Base-by-base conservation (phyloP, 2,888 invertebrate genomes). In the Incurvaria masculella region DNA sequence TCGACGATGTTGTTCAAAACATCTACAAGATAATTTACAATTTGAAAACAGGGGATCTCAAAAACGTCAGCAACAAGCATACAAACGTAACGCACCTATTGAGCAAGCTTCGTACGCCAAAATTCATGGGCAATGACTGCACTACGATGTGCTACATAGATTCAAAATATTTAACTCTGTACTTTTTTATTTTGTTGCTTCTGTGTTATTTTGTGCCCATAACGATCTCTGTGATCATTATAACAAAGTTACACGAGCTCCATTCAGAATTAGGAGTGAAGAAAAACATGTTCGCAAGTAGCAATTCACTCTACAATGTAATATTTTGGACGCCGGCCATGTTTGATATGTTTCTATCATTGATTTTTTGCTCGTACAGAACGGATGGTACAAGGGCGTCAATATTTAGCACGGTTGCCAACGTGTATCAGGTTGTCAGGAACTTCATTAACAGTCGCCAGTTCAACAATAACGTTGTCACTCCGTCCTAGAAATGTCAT, bases 251-350 rank as follows among this genome's bases (percentile, higher is more conserved):
- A 53, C 68, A 75, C 52, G 47, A 60, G 2, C 68, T 72, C 63
- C 57, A 69, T 49, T 53, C 69, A 1, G 69, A 68, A 50, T 67
- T 61, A 51, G 62, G 1, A 64, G 64, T 53, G 52, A 64, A 11
- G 73, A 73, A 50, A 66, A 62, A 1, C 69, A 66, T 63, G 66
- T 73, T 1, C 33, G 11, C 33, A n/a, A 11, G 33, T 33, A 69
- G 63, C 16, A 60, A 76, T 52, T 50, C 75, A n/a, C 51, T 78
- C 14, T 78, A 72, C 46, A 78, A 72, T 49, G 59, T 78, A 41
- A 55, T 78, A 14, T 74, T 79, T 56, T 79, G 79, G 79, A 71
- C 69, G 17, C 78, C 78, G 0, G 69, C 73, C 0, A 70, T 76
- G 68, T 69, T 79, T 57, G 75, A 79, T 51, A 71, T 71, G 26